A percentile compares a stretch with the other conserved stretches of the same genome.
Conservation (phyloP, 2,797 vertebrate species). For the Podarcis siculus region DNA sequence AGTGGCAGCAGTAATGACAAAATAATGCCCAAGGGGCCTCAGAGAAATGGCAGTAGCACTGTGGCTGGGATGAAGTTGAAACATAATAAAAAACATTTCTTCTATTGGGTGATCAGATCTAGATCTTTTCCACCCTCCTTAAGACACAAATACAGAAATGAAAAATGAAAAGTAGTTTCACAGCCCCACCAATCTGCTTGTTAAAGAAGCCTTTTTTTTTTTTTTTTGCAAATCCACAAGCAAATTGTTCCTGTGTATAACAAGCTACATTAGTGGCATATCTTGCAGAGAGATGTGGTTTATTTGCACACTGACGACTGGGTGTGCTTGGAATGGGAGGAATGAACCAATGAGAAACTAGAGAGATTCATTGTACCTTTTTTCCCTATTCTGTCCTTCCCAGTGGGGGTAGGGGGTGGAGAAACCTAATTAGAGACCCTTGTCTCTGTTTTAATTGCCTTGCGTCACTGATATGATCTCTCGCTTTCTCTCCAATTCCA, state of each 20-base stretch:
- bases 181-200: slow-evolving; percentile 16
- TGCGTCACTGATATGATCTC: slow-evolving; percentile 65
- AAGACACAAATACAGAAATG: neutral
- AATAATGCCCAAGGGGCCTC: neutral
- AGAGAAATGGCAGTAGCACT: neutral
- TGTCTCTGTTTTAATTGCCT: slow-evolving; percentile 69
- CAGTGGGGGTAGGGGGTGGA: slow-evolving; percentile 41
- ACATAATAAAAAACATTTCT: neutral
- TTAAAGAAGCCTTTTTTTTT: slow-evolving; percentile 44
- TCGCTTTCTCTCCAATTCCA: slow-evolving; percentile 44
- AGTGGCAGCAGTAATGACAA: neutral
- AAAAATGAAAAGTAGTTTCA: slow-evolving; percentile 18
- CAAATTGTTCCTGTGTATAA: slow-evolving; percentile 50
- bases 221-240: slow-evolving; percentile 49
- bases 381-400: slow-evolving; percentile 50
- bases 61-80: neutral
- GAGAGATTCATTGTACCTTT: slow-evolving; percentile 42
- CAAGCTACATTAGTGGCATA: slow-evolving; percentile 32
- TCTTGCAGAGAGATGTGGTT: slow-evolving; percentile 42
- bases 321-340: slow-evolving; percentile 53
- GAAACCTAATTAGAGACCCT: slow-evolving; percentile 52
- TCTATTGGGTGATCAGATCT: neutral
- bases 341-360: slow-evolving; percentile 53
- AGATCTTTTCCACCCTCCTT: slow-evolving; percentile 24
- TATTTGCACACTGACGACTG: slow-evolving; percentile 58